Conservation (phyloP, 2,888 invertebrate species). For the Amorpha juglandis region DNA sequence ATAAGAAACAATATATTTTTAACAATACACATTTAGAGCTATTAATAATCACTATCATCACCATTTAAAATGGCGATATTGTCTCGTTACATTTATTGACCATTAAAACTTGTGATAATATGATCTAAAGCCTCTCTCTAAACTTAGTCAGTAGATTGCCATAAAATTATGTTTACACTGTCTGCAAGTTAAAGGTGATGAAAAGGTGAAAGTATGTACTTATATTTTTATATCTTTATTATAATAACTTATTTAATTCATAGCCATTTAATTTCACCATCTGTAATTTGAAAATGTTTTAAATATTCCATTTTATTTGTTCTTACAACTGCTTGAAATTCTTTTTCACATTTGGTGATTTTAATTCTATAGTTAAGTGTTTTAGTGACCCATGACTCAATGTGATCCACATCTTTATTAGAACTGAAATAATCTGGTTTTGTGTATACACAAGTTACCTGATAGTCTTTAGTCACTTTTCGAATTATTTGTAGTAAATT, state of each 20-base stretch:
- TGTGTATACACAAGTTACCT: slow-evolving; percentile 79
- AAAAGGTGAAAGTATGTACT: too few relatives aligned
- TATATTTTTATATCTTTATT: not conserved
- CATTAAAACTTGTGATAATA: too few relatives aligned
- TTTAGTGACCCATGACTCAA: slow-evolving; percentile 50
- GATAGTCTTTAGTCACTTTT: slow-evolving; percentile 75
- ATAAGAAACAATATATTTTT: too few relatives aligned
- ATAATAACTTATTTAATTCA: not conserved
- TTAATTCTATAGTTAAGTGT: slow-evolving; percentile 43
- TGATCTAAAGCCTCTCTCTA: too few relatives aligned
- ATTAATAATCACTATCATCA: too few relatives aligned
- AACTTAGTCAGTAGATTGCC: too few relatives aligned
- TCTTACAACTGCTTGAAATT: slow-evolving; percentile 38
- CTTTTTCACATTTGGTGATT: slow-evolving; percentile 34
- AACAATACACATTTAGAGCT: too few relatives aligned
- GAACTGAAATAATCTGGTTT: slow-evolving; percentile 80
- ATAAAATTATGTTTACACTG: too few relatives aligned
- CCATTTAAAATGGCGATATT: too few relatives aligned
- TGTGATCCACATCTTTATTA: slow-evolving; percentile 57
- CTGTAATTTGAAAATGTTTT: slow-evolving; percentile 35
- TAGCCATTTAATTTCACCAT: slow-evolving; percentile 41
- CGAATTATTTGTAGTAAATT: slow-evolving; percentile 69
- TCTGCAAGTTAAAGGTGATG: too few relatives aligned
- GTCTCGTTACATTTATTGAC: too few relatives aligned
- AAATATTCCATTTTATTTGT: slow-evolving; percentile 38